Evolutionary conservation across 2,888 invertebrate genomes (phyloP).

Genomic region (Iphiclides podalirius): DNA sequence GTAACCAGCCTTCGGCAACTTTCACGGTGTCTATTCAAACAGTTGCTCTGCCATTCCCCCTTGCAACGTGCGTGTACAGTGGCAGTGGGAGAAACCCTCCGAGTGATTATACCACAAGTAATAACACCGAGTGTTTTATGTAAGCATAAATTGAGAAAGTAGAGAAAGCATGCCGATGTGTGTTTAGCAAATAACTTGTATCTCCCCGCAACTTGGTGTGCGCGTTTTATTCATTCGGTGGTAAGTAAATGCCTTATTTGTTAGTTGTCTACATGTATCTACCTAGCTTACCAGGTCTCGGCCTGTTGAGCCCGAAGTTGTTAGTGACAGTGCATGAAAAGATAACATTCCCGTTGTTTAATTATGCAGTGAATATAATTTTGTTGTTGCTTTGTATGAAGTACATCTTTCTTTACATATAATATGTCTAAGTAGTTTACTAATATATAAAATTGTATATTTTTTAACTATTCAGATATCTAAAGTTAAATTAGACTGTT

Average conservation of each 20-base stretch:
- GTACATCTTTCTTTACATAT: too few relatives aligned
- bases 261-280: constrained; percentile 19
- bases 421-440: too few relatives aligned
- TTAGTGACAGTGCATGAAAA: constrained; percentile 14
- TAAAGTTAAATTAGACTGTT: too few relatives aligned
- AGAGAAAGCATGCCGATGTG: constrained; percentile 67
- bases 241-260: constrained; percentile 49
- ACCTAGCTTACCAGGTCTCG: constrained; percentile 9
- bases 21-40: constrained; percentile 33
- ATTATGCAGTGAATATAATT: too few relatives aligned
- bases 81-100: constrained; percentile 38
- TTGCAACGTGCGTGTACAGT: constrained; percentile 43
- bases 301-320: constrained; percentile 15
- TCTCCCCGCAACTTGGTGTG: constrained; percentile 57
- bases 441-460: too few relatives aligned
- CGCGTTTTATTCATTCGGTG: constrained; percentile 49
- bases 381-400: too few relatives aligned
- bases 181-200: constrained; percentile 57
- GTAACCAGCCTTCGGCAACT: constrained; percentile 43
- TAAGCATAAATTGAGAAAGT: constrained; percentile 62
- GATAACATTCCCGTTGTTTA: not conserved
- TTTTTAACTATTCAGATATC: too few relatives aligned
- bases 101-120: constrained; percentile 44
- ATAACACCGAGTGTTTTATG: constrained; percentile 65
- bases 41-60: constrained; percentile 54